Base-by-base conservation (phyloP, 2,888 invertebrate genomes). In the Pinctada fucata region DNA sequence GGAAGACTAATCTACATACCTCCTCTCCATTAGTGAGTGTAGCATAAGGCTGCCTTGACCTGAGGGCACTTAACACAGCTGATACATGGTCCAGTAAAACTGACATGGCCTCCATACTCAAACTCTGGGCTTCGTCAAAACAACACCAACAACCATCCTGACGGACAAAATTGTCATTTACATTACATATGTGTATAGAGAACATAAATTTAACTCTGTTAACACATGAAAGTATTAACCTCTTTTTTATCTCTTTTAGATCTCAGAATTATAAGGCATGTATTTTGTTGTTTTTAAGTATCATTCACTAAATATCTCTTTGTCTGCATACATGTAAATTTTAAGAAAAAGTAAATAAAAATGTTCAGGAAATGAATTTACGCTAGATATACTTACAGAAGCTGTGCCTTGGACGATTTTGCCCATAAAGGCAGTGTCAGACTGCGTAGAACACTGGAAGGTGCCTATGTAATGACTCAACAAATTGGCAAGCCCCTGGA, bases 131-230 rank as follows among this genome's bases (percentile, higher is more conserved):
- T 70, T 91, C 91, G 86, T 92, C 91, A 85, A 92, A 90, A 80
- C 91, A 90, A 6, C 90, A 91, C 92, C 92, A 92, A 80, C 91
- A 91, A 3, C 92, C 92, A 86, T 92, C 92, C 91, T 92, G 81
- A 5, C 82, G 66, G 58, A 10, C 47, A 71, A 50, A 72, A 65
- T 2, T 31, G 31, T 31, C 31, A 31, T 31, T 31, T 31, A 31
- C 31, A 31, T 31, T 31, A 31, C 31, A 31, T 31, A 31, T 31
- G 31, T 31, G 31, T 31, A 31, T 31, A 31, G 31, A 31, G 31
- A 31, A 31, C 31, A 31, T 31, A 31, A 31, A 31, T 31, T 31
- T 31, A 31, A 31, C 31, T 31, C 31, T 31, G 31, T 31, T 31
- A 31, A 31, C 31, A 31, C 31, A 31, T 31, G 31, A 31, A 31